Conservation (phyloP, 2,888 invertebrate species). For the Gryllus longicercus region DNA sequence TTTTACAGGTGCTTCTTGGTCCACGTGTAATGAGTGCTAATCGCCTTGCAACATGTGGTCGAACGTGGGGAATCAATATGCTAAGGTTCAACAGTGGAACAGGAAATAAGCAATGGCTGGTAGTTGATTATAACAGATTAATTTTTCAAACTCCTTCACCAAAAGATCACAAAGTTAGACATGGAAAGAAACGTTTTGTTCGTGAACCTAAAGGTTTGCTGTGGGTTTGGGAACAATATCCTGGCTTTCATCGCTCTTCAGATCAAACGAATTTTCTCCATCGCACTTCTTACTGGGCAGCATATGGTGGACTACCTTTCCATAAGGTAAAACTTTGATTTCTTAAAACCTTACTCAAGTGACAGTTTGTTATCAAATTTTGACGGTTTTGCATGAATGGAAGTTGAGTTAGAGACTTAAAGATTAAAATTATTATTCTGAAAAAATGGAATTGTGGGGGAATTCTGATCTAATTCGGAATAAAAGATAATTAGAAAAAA, state of each 20-base stretch:
- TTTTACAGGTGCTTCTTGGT: constrained; percentile 61
- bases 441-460: no score
- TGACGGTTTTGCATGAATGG: no score
- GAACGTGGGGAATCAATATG: constrained; percentile 70
- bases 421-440: no score
- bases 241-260: constrained; percentile 59
- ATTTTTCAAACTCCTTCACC: constrained; percentile 28
- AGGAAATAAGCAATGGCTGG: constrained; percentile 84
- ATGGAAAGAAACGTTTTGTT: constrained; percentile 28
- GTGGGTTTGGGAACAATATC: constrained; percentile 77
- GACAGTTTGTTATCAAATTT: no score
- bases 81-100: constrained; percentile 72
- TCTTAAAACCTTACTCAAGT: no score
- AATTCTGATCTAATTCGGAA: no score
- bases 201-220: constrained; percentile 46
- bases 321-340: constrained; percentile 47
- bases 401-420: no score
- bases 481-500: no score
- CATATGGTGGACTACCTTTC: constrained; percentile 57
- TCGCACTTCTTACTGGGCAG: constrained; percentile 67
- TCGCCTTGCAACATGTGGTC: constrained; percentile 67
- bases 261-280: constrained; percentile 65
- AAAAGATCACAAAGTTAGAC: constrained; percentile 19
- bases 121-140: constrained; percentile 68
- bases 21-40: constrained; percentile 80